Percentiles rank a stretch among this genome's conserved stretches.
Evolutionary conservation across 2,888 invertebrate genomes (phyloP).

Genomic region (Koerneria pararmatus): DNA sequence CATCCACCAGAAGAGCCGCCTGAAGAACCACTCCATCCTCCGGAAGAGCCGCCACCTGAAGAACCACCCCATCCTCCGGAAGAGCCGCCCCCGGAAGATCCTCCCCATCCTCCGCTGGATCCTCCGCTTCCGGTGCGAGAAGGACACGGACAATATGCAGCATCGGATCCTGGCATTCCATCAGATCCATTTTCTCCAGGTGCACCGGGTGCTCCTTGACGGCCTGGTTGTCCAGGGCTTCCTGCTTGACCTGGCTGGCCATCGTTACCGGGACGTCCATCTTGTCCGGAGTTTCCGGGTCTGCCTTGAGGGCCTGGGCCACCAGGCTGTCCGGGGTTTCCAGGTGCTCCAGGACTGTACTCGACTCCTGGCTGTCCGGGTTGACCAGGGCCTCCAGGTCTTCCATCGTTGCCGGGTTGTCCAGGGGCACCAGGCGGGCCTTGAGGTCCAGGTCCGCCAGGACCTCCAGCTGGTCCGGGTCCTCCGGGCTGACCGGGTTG

Average conservation of each 20-base stretch:
- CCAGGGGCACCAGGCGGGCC: constrained; percentile 38
- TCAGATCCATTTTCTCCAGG: constrained; percentile 38
- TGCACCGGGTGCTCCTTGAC: constrained; percentile 37
- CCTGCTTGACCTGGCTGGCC: constrained; percentile 30
- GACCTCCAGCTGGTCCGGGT: constrained; percentile 43
- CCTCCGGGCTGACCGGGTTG: constrained; percentile 35
- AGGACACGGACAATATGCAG: constrained; percentile 23
- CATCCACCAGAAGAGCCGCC: too few species aligned
- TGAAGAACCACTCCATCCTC: too few species aligned
- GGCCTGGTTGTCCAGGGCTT: constrained; percentile 36
- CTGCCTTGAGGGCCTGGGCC: constrained; percentile 28
- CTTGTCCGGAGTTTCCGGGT: constrained; percentile 26
- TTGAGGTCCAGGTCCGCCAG: constrained; percentile 40
- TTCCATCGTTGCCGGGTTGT: constrained; percentile 38
- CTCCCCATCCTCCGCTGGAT: too few species aligned
- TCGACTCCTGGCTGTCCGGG: constrained; percentile 37
- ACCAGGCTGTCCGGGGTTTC: constrained; percentile 37
- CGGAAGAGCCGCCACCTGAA: too few species aligned
- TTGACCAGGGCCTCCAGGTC: constrained; percentile 33
- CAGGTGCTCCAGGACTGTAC: constrained; percentile 40
- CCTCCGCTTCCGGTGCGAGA: constrained; percentile 13
- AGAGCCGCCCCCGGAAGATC: too few species aligned
- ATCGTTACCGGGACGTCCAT: constrained; percentile 26
- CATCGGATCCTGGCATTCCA: constrained; percentile 24
- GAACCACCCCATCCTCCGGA: too few species aligned